These are phyloP conservation scores for Phyllostomus hastatus DNA, from an alignment of 2,113 vertebrate species.

Conservation along the genomic window DNA sequence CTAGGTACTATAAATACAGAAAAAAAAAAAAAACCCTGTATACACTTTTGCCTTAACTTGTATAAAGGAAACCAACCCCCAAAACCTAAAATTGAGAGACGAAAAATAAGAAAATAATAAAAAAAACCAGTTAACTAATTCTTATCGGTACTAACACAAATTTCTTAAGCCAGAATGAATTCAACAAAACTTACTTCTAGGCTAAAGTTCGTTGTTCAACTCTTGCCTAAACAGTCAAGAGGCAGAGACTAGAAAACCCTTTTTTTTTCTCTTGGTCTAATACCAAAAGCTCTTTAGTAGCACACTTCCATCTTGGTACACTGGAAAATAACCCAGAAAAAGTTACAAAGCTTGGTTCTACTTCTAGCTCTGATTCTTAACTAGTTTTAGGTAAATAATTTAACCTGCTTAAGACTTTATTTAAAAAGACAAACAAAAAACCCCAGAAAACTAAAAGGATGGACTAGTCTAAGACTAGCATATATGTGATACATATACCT, in stretches of 20 bases:
- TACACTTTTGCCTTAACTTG: constrained; percentile 35
- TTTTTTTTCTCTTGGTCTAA: background rate
- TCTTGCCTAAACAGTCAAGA: constrained; percentile 40
- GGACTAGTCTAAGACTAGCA: background rate
- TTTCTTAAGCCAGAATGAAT: constrained; percentile 33
- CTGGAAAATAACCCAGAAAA: background rate
- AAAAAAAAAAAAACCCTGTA: background rate
- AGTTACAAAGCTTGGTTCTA: constrained; percentile 13
- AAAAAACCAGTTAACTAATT: background rate
- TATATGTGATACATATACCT: background rate
- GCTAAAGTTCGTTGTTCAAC: constrained; percentile 31
- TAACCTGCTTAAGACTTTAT: background rate
- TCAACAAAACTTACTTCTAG: constrained; percentile 24
- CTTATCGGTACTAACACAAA: constrained; percentile 20
- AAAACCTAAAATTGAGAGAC: constrained; percentile 24
- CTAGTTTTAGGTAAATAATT: constrained; percentile 9
- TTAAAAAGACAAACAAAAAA: background rate
- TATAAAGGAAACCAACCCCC: constrained; percentile 23
- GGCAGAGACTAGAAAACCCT: background rate
- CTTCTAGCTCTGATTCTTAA: constrained; percentile 37
- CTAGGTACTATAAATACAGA: constrained; percentile 16
- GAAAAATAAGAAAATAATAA: constrained; percentile 6
- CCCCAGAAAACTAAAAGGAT: constrained; percentile 25
- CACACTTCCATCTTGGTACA: constrained; percentile 2
- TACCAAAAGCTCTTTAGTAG: constrained; percentile 11